Evolutionary conservation across 1,140 invertebrate species (phyloP).

Genomic region (Lasaia peninsularis): DNA sequence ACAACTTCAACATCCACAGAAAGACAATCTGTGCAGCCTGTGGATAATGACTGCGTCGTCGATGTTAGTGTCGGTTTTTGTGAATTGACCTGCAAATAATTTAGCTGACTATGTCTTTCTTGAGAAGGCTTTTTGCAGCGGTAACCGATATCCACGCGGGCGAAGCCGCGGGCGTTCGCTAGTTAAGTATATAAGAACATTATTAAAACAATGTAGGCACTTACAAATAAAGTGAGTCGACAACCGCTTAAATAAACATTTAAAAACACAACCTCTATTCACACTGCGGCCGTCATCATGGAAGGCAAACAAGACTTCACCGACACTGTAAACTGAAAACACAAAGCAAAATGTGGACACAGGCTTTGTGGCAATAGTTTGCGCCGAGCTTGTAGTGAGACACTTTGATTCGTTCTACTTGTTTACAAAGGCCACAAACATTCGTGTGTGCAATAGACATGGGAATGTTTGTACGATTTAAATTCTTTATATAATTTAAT

Average conservation of each 20-base stretch:
- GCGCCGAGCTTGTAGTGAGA: conserved; percentile 18
- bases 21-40: no score
- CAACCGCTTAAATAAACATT: background rate
- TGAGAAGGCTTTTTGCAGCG: no score
- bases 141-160: no score
- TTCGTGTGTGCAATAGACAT: conserved; percentile 3
- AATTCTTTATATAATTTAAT: background rate
- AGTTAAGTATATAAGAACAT: no score
- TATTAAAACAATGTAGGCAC: background rate
- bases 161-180: no score
- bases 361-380: conserved; percentile 32
- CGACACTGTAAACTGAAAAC: conserved; percentile 28
- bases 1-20: no score
- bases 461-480: conserved; percentile 1
- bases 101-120: no score
- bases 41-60: no score
- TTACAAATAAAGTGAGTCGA: conserved; percentile 5
- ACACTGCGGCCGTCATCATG: conserved; percentile 12
- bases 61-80: no score
- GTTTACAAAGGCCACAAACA: conserved; percentile 21
- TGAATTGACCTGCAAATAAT: no score
- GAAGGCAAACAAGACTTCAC: conserved; percentile 22
- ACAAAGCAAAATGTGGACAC: conserved; percentile 32
- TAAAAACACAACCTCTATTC: conserved; percentile 16
- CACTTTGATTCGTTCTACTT: conserved; percentile 30